Base-by-base conservation (phyloP, 2,888 invertebrate genomes). In the Aplocera efformata region DNA sequence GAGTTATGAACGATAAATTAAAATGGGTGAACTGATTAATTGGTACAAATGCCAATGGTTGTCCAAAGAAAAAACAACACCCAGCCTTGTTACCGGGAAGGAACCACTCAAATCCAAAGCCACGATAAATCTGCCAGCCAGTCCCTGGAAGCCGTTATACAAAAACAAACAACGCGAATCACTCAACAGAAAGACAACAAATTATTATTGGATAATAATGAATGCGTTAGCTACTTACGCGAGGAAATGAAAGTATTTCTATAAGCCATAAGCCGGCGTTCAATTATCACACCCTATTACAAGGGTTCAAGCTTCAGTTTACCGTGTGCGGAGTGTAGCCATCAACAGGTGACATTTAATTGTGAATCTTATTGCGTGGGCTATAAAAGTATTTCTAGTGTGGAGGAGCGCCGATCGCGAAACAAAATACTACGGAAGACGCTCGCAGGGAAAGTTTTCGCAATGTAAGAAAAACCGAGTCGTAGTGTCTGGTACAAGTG, bases 361-460 rank as follows among this genome's bases (percentile, higher is more conserved):
- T 35, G 7, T 47, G 25, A 28, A 17, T 35, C 47, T 42, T 50
- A 39, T 31, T 32, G 7, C 0, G 7, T 10, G 6, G 3, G 1
- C 0, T 9, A 38, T 47, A 50, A 32, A 32, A 37, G 17, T 17
- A 17, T 17, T 39, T 42, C 28, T 42, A 7, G 30, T 13, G 8
- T 27, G 9, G 6, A 21, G 9, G 6, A 21, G 7, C 22, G 32
- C 10, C 8, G 7, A 29, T 25, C 23, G 38, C 33, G 44, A 24
- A 46, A 44, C 11, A 13, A 34, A 47, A 45, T 43, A 64, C 60
- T 57, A 57, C 49, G 63, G 63, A 67, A 64, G 63, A 60, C 51
- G 59, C 53, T 56, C 52, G 53, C 48, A 53, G 54, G 52, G 70
- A 71, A 71, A 71, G 71, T 71, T 61, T 68, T 56, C 51, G 50